A percentile compares a stretch with the other conserved stretches of the same genome.
Evolutionary conservation across 2,888 invertebrate genomes (phyloP).

Genomic region (Terebella lapidaria): DNA sequence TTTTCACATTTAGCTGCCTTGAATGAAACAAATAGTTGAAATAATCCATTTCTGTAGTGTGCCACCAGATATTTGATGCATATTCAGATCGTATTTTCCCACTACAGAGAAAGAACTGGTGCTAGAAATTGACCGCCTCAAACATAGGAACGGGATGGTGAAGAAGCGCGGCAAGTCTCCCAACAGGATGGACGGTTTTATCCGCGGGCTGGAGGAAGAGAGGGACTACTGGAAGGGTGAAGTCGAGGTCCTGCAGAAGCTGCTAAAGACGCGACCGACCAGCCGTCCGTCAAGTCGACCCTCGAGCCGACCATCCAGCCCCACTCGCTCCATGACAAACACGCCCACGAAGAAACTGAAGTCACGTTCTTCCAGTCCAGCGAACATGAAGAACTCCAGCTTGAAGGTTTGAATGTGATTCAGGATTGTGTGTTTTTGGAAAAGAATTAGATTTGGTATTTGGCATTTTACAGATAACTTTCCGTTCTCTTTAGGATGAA

Average conservation of each 20-base stretch:
- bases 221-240: slow-evolving; percentile 51
- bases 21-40: too few relatives aligned
- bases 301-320: background rate
- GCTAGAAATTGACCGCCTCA: slow-evolving; percentile 51
- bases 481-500: background rate
- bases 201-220: slow-evolving; percentile 49
- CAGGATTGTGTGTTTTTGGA: background rate
- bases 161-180: slow-evolving; percentile 37
- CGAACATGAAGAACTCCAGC: background rate
- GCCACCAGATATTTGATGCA: too few relatives aligned
- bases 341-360: background rate
- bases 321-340: background rate
- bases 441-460: too few relatives aligned
- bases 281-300: background rate
- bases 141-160: slow-evolving; percentile 34
- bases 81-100: too few relatives aligned
- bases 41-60: too few relatives aligned
- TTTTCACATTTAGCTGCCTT: too few relatives aligned
- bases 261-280: slow-evolving; percentile 24
- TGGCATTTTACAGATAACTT: background rate
- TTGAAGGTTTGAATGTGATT: background rate
- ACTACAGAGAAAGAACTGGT: slow-evolving; percentile 51
- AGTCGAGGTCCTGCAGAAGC: slow-evolving; percentile 40
- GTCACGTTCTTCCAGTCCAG: background rate
- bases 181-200: slow-evolving; percentile 44